These are phyloP conservation scores for Patella depressa DNA, from an alignment of 2,888 invertebrate species.

Conservation along the genomic window DNA sequence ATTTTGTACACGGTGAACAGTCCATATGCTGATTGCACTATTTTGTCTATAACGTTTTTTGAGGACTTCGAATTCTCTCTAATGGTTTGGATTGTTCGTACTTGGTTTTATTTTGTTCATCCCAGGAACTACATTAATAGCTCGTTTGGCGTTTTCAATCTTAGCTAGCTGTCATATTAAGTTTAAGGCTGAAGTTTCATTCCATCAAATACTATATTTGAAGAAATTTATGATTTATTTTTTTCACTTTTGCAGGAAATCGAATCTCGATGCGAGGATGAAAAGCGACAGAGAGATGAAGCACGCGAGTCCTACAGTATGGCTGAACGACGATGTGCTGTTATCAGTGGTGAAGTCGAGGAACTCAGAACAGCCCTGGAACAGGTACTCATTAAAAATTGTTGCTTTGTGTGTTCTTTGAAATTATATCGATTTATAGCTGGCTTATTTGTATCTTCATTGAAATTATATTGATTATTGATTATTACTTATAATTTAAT, in stretches of 20 bases:
- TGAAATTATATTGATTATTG: not conserved
- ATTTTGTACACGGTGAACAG: too few species aligned
- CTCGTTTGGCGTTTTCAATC: too few species aligned
- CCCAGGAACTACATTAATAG: too few species aligned
- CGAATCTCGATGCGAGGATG: slow-evolving; percentile 95
- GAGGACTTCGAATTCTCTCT: too few species aligned
- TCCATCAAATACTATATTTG: not conserved
- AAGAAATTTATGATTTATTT: not conserved
- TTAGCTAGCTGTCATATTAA: too few species aligned
- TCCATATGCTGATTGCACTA: too few species aligned
- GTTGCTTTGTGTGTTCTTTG: not conserved
- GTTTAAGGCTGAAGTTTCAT: too few species aligned
- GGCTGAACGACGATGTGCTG: slow-evolving; percentile 96
- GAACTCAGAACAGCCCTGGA: slow-evolving; percentile 96
- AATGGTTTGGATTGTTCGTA: too few species aligned
- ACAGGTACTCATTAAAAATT: slow-evolving; percentile 65
- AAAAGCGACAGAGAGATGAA: slow-evolving; percentile 96
- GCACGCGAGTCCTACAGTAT: slow-evolving; percentile 96
- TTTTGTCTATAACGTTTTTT: too few species aligned
- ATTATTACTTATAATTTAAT: not conserved
- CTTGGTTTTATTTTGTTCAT: too few species aligned
- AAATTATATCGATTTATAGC: not conserved
- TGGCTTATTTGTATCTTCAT: not conserved
- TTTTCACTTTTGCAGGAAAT: slow-evolving; percentile 74
- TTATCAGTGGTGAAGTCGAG: slow-evolving; percentile 96